Evolutionary conservation across 1,140 invertebrate species (phyloP).

Genomic region (Dreissena polymorpha): DNA sequence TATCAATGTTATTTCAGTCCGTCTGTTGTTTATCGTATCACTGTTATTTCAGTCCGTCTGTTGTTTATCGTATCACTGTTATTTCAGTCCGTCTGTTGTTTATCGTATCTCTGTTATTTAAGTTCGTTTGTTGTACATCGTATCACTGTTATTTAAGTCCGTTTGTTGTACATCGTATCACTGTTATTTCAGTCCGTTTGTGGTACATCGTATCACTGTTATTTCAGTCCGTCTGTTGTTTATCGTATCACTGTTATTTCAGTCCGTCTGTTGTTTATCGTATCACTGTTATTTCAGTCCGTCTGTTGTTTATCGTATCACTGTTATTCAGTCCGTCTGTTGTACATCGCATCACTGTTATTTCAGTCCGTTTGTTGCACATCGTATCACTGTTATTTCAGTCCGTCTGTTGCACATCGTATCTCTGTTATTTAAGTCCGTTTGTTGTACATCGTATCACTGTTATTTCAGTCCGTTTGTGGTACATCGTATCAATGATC

Average conservation of each 20-base stretch:
- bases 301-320: too few relatives aligned
- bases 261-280: too few relatives aligned
- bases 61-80: not conserved
- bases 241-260: conserved; percentile 78
- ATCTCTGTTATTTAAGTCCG: not conserved
- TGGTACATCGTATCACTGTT: not conserved
- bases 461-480: conserved; percentile 63
- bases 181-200: not conserved
- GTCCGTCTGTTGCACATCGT: not conserved
- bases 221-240: conserved; percentile 69
- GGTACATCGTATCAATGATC: conserved; percentile 80
- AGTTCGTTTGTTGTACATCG: not conserved
- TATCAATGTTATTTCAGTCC: too few relatives aligned
- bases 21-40: too few relatives aligned
- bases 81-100: not conserved
- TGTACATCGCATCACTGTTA: not conserved
- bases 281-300: not conserved
- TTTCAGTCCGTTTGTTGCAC: not conserved
- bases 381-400: not conserved
- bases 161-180: not conserved
- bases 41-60: too few relatives aligned
- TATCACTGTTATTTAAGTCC: not conserved
- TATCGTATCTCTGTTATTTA: not conserved
- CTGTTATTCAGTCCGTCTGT: not conserved
- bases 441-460: not conserved